Conservation (phyloP, 2,797 vertebrate species). For the Diplodus puntazzo region DNA sequence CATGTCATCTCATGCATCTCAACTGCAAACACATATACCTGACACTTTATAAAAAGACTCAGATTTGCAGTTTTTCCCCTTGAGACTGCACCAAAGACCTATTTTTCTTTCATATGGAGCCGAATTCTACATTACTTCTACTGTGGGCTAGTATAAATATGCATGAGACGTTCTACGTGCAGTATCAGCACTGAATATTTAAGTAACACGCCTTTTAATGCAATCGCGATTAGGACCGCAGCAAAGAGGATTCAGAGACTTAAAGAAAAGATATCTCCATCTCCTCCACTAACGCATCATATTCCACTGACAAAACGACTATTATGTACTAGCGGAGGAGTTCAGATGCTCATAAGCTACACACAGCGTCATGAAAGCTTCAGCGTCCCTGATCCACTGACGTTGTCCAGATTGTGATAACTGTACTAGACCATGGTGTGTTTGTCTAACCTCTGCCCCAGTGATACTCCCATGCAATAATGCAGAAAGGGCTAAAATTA, state of each 20-base stretch:
- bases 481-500: conserved; percentile 41
- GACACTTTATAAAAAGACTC: not conserved
- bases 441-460: conserved; percentile 46
- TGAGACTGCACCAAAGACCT: not conserved
- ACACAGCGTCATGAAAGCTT: conserved; percentile 33
- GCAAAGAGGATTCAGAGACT: conserved; percentile 34
- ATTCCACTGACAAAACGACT: conserved; percentile 15
- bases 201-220: not conserved
- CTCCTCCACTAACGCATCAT: conserved; percentile 40
- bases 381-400: conserved; percentile 26
- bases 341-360: conserved; percentile 44
- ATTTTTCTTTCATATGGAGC: not conserved
- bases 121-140: conserved; percentile 5
- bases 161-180: not conserved
- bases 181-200: not conserved
- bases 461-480: conserved; percentile 41
- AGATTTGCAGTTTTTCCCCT: not conserved
- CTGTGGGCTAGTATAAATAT: not conserved
- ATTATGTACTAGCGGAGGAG: not conserved
- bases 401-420: conserved; percentile 41
- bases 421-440: conserved; percentile 6
- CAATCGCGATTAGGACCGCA: conserved; percentile 2
- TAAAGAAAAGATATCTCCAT: conserved; percentile 15
- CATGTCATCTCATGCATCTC: not conserved
- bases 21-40: not conserved